Percentiles rank a stretch among this genome's conserved stretches.
Conservation (phyloP, 2,888 invertebrate genomes). For the Sarcophaga carnaria region DNA sequence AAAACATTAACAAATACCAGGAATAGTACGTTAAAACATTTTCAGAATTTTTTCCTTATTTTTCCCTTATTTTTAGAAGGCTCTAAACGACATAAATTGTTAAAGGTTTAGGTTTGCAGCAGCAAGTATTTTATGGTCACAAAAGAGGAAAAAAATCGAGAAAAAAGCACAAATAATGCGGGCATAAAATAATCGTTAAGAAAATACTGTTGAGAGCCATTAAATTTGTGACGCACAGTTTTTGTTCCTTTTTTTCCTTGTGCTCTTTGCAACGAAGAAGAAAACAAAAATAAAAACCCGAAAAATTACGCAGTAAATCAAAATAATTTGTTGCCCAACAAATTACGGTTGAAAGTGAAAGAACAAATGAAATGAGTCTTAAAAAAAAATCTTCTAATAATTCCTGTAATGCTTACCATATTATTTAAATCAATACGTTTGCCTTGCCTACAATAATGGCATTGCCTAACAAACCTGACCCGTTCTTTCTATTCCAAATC, state of each 20-base stretch:
- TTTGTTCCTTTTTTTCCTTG: background rate
- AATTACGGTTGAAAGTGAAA: conserved; percentile 10
- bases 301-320: conserved; percentile 51
- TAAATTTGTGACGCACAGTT: conserved; percentile 42
- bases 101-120: conserved; percentile 73
- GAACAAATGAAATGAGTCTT: background rate
- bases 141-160: conserved; percentile 73
- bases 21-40: conserved; percentile 61
- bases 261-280: background rate
- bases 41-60: conserved; percentile 20
- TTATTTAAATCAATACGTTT: conserved; percentile 47
- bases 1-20: conserved; percentile 60
- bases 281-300: conserved; percentile 15
- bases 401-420: background rate
- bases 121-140: conserved; percentile 76
- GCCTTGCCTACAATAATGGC: background rate
- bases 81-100: conserved; percentile 75
- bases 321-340: conserved; percentile 46
- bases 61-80: conserved; percentile 37
- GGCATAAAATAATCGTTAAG: conserved; percentile 49
- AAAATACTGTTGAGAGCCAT: conserved; percentile 34
- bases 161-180: conserved; percentile 33
- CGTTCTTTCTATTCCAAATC: background rate
- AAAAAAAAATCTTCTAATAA: conserved; percentile 11
- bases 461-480: background rate